Base-by-base conservation (phyloP, 1,140 invertebrate species). In the Heliconius melpomene region DNA sequence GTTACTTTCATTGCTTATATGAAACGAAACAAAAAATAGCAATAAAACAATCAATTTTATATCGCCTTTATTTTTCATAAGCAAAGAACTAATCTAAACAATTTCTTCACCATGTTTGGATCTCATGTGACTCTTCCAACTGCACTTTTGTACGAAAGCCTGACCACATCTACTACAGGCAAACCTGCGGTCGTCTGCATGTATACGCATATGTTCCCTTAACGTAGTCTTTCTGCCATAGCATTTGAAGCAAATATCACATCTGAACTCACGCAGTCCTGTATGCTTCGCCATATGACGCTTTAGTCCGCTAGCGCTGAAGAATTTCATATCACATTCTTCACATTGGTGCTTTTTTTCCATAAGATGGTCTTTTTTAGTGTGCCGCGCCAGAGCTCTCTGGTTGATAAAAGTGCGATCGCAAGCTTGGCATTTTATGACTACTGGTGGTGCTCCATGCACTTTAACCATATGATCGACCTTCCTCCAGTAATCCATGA, bases 191-290 rank as follows among this genome's bases (percentile, higher is more conserved):
- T 91, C 89, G 36, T 91, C 85, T 0, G 82, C 83, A 72, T 92
- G 91, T 11, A 90, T 91, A 32, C 89, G 78, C 87, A 91, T 88
- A 89, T 98, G 97, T 82, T 97, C 97, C 76, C 96, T 96, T 0
- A 98, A 89, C 87, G 97, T 97, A 84, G 97, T 97, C 85, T 97
- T 97, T 2, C 97, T 95, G 0, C 96, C 97, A 83, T 98, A 98
- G 72, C 96, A 95, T 85, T 97, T 97, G 6, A 96, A 95, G 89
- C 97, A 98, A 8, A 97, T 94, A 60, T 97, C 96, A 87, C 97
- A 98, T 46, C 95, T 95, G 86, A 96, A 97, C 89, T 96, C 96
- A 82, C 97, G 97, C 80, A 97, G 95, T 0, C 97, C 97, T 0
- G 97, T 97, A 87, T 98, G 97, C 7, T 96, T 96, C 3, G 96